Evolutionary conservation across 2,888 invertebrate genomes (phyloP).

Genomic region (Heteropelma amictum): DNA sequence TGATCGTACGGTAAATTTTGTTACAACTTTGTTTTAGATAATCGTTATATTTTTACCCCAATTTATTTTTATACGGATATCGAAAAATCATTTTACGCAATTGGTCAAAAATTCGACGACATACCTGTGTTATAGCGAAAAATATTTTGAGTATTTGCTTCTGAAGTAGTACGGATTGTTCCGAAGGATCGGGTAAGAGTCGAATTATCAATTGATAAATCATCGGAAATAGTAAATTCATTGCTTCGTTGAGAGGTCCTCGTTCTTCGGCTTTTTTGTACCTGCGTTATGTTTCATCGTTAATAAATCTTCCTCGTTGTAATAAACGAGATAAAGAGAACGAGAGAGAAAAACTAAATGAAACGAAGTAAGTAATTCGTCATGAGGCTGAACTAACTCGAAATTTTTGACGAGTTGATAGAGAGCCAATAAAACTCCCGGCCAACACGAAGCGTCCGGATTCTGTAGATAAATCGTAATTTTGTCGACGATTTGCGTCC

Average conservation of each 20-base stretch:
- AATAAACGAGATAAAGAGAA: no score
- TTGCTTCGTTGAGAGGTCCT: conserved; percentile 94
- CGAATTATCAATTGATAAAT: conserved; percentile 90
- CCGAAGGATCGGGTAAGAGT: conserved; percentile 90
- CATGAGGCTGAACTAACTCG: conserved; percentile 84
- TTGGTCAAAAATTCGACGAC: no score
- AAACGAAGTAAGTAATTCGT: no score
- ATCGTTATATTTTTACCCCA: no score
- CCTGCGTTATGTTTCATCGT: conserved; percentile 79
- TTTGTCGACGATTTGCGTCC: conserved; percentile 98
- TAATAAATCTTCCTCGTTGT: neutral
- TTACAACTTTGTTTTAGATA: no score
- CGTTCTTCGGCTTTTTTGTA: conserved; percentile 95
- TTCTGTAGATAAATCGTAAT: conserved; percentile 95
- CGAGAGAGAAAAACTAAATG: no score
- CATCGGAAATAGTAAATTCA: conserved; percentile 95
- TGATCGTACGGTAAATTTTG: no score
- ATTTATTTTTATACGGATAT: neutral
- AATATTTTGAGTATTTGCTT: conserved; percentile 96
- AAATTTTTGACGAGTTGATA: conserved; percentile 96
- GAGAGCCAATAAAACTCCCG: conserved; percentile 93
- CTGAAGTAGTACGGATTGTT: conserved; percentile 93
- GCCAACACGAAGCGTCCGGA: conserved; percentile 92
- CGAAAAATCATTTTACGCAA: no score
- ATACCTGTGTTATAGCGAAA: conserved; percentile 92